Evolutionary conservation across 2,797 vertebrate genomes (phyloP), one percentile per base, ranked within the genome.

Genomic region (Vultur gryphus): DNA sequence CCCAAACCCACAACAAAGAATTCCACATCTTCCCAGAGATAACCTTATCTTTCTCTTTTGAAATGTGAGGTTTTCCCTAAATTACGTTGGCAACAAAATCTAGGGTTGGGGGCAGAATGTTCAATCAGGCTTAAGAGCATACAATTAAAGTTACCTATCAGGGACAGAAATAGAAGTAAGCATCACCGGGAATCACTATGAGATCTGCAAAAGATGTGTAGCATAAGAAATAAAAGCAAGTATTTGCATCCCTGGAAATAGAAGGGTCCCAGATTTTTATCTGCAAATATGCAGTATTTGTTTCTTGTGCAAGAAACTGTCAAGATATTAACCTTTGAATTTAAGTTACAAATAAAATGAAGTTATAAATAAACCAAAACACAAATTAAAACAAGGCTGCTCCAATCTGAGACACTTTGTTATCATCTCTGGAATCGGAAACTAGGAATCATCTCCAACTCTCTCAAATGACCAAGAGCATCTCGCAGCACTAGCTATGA

Each of bases 1-100:
- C 35, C 10, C 64, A 78, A 96, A n/a, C 35, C 84, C 87, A 89
- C 90, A 96, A 83, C 51, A 96, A 96, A 92, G 93, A 96, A 92
- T 87, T 89, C 88, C 91, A 81, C 64, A 62, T 91, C 85, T 78
- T 96, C 67, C 44, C 66, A 44, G 48, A 96, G 93, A 97, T 95
- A 95, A 93, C 44, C 54, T 97, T 97, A 93, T 93, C 93, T 92
- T 82, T 82, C 9, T 2, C 65, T 81, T 92, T 94, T 91, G 77
- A 96, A 94, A 93, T 71, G 69, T 41, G 76, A 94, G 69, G 87
- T 65, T 82, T 80, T 41, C 73, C 76, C 54, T 87, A 81, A 92
- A 87, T 73, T 55, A 81, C 0, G 0, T 4, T 57, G 57, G 67
- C 76, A 84, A 84, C 25, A 78, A 95, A 82, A 80, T 24, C 46